Conservation (phyloP, 2,113 vertebrate species). For the Bothrops jararaca region DNA sequence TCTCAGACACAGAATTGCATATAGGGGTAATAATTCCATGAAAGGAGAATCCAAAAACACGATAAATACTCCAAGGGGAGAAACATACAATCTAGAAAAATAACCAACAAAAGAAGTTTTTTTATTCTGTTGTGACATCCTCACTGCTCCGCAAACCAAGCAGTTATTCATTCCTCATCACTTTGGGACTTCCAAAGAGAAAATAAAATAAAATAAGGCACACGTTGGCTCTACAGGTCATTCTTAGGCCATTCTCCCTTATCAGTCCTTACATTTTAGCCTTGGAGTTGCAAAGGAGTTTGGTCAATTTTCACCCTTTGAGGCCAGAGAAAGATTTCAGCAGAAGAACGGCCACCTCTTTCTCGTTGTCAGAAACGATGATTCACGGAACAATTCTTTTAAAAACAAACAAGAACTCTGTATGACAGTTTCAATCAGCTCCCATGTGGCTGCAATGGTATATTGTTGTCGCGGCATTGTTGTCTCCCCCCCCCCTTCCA, state of each 20-base stretch:
- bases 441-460: slow-evolving; percentile 21
- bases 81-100: neutral
- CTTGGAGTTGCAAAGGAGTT: neutral
- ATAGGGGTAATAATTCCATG: neutral
- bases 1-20: neutral
- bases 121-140: neutral
- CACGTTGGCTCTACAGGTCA: neutral
- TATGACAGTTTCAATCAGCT: slow-evolving; percentile 30
- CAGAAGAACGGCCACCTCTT: accelerated
- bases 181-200: neutral
- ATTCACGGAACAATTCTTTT: slow-evolving; percentile 2
- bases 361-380: slow-evolving; percentile 10
- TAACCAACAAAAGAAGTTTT: neutral
- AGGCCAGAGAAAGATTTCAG: neutral
- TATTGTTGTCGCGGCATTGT: neutral
- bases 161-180: neutral
- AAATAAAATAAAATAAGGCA: neutral
- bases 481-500: neutral
- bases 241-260: neutral
- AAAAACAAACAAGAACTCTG: neutral
- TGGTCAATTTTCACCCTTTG: neutral
- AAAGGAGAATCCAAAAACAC: neutral
- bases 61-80: neutral
- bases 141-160: neutral
- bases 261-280: neutral